Conservation (phyloP, 1,140 invertebrate species). For the Solenopsis invicta region DNA sequence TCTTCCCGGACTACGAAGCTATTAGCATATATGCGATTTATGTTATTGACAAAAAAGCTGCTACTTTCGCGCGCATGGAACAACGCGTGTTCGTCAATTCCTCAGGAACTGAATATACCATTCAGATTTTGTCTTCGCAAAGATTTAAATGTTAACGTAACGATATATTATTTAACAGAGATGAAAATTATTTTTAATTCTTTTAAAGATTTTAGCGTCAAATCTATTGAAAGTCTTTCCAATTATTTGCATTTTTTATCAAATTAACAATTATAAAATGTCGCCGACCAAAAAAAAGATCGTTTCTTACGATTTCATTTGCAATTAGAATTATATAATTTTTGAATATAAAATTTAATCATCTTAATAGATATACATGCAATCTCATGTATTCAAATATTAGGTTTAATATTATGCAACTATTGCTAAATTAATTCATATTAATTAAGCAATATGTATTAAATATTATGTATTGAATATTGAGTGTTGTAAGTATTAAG, state of each 20-base stretch:
- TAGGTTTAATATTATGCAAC: too few relatives aligned
- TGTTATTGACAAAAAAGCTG: constrained; percentile 3
- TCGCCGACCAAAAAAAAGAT: background rate
- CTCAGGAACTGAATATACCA: background rate
- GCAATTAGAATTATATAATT: background rate
- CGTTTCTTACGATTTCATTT: background rate
- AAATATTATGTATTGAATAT: too few relatives aligned
- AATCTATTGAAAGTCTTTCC: background rate
- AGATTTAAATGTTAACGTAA: background rate
- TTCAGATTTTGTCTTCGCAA: background rate
- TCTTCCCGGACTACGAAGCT: constrained; percentile 5
- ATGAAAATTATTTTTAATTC: background rate
- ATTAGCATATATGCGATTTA: constrained; percentile 41
- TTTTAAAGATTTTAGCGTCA: background rate
- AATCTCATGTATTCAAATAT: too few relatives aligned
- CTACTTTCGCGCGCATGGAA: constrained; percentile 24
- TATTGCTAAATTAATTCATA: too few relatives aligned
- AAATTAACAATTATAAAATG: background rate
- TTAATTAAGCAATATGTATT: too few relatives aligned
- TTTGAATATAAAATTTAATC: background rate
- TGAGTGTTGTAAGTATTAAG: too few relatives aligned
- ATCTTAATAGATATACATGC: background rate
- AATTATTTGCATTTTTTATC: background rate
- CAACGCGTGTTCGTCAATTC: background rate
- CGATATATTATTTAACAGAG: background rate